These are phyloP conservation scores for Hipparchia sbordonii DNA, from an alignment of 2,888 invertebrate species.

Conservation along the genomic window DNA sequence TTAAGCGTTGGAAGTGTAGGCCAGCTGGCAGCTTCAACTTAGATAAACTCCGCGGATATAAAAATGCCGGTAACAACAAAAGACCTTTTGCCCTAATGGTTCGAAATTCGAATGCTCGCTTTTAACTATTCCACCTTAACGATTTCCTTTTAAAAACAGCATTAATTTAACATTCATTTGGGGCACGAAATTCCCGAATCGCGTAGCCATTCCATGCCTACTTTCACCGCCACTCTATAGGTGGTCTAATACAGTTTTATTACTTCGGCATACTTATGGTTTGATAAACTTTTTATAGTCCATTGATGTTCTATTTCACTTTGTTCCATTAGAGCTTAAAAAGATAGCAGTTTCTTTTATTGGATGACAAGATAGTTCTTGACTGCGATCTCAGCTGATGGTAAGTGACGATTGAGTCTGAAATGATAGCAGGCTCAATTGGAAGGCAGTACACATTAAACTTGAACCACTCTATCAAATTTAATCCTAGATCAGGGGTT, in stretches of 20 bases:
- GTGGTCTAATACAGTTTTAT: conserved; percentile 68
- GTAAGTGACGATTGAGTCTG: neutral
- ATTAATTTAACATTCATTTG: conserved; percentile 57
- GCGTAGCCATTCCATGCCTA: conserved; percentile 43
- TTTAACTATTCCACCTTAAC: conserved; percentile 27
- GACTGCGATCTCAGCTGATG: no score
- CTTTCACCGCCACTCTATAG: conserved; percentile 52
- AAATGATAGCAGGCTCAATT: no score
- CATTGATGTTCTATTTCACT: conserved; percentile 52
- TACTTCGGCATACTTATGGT: conserved; percentile 50
- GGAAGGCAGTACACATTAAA: no score
- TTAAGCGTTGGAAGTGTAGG: no score
- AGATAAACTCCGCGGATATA: no score
- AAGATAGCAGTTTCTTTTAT: neutral
- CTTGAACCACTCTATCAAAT: no score
- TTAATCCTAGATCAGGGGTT: no score
- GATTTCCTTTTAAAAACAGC: conserved; percentile 46
- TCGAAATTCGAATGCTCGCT: conserved; percentile 1
- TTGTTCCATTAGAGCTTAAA: conserved; percentile 58
- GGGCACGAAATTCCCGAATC: conserved; percentile 58
- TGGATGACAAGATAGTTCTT: no score
- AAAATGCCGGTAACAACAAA: conserved; percentile 6
- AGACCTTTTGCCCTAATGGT: neutral
- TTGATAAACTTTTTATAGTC: conserved; percentile 68
- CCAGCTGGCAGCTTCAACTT: no score